phyloP scores from a whole-genome alignment of 2,113 vertebrate species.

The Lycaon pictus region DNA sequence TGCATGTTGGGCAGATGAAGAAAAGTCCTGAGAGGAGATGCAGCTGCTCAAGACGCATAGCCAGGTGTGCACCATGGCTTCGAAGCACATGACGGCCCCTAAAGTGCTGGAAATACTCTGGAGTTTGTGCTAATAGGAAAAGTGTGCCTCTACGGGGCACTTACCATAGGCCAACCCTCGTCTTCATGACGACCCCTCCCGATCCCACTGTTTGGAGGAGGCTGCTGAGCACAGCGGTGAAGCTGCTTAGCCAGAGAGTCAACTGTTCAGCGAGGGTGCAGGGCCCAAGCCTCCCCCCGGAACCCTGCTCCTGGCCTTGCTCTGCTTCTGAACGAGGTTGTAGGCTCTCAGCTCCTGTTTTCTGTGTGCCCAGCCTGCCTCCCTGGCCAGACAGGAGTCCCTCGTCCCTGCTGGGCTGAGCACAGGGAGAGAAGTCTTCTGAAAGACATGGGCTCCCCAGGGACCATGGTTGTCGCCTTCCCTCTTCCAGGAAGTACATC shows the following conservation, averaged over 20 bases:
- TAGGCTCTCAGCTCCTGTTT: background rate
- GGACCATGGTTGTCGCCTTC: background rate
- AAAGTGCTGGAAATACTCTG: too few species aligned
- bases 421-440: background rate
- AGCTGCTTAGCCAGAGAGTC: background rate
- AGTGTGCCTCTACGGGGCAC: background rate
- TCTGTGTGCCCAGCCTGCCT: background rate
- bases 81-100: background rate
- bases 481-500: slow-evolving; percentile 93
- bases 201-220: background rate
- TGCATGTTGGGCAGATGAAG: background rate
- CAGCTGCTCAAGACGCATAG: background rate
- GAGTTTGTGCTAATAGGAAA: background rate
- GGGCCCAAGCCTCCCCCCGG: background rate
- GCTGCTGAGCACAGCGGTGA: background rate
- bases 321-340: background rate
- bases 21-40: background rate
- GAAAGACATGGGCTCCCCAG: background rate
- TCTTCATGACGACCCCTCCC: too few species aligned
- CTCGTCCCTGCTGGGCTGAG: background rate
- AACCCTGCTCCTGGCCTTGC: background rate
- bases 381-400: background rate
- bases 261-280: background rate
- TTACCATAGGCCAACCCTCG: background rate
- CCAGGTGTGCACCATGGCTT: background rate